Evolutionary conservation across 2,113 vertebrate genomes (phyloP), one percentile per base, ranked within the genome.

Genomic region (Bothrops jararaca): DNA sequence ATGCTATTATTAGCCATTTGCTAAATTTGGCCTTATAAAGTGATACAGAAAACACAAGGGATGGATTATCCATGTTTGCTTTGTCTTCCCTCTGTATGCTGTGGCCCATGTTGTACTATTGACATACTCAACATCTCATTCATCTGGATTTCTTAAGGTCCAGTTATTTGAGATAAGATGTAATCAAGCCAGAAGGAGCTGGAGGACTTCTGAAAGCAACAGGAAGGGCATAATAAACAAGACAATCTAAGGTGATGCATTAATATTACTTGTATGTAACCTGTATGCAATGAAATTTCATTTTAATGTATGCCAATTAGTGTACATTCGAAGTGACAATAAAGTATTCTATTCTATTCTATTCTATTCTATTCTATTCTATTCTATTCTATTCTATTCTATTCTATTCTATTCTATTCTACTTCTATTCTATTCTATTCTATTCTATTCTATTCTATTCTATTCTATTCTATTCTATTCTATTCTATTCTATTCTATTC

Each of bases 371-470:
- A 50, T 50, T 9, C 48, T 50, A 50, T 50, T 9, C 8, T 48
- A 48, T 48, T 5, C 48, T 50, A 50, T 50, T 9, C 48, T 50
- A 50, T 50, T 2, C 48, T 50, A 50, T 9, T 9, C 48, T 50
- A 50, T 9, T 9, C 48, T 50, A 45, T 4, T 4, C 42, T 45
- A 45, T 4, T 4, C 42, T 45, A 45, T 4, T 3, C 42, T 45
- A 45, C 42, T 3, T 3, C 42, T 45, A 45, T 0, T 0, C 42
- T 45, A 45, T 0, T 0, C 48, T 50, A 50, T 0, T 1, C 48
- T 9, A 50, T 1, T 1, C 8, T 50, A 48, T 1, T 1, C 48
- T 1, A 48, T 1, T 0, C 48, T 48, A 48, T 1, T 1, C 48
- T 48, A 7, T 0, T 1, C 48, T 48, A 7, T 0, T 1, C 1